Evolutionary conservation across 2,113 vertebrate genomes (phyloP).

Genomic region (Seriola rivoliana): DNA sequence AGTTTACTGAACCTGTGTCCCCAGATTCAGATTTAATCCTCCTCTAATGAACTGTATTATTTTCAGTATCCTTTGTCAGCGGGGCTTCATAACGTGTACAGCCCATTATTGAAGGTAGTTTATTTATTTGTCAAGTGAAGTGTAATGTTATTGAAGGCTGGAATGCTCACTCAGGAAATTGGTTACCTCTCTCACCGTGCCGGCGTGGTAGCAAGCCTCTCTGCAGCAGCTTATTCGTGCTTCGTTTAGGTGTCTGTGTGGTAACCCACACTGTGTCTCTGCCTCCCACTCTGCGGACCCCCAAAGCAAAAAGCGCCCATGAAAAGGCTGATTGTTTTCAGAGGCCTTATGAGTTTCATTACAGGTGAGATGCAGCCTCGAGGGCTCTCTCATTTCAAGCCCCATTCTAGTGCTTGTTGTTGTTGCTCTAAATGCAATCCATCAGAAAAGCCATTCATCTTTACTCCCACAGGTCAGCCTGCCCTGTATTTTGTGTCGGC

Average conservation of each 20-base stretch:
- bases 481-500: conserved; percentile 12
- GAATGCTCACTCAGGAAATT: not conserved
- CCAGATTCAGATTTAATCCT: conserved; percentile 54
- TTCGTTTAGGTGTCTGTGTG: conserved; percentile 30
- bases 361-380: conserved; percentile 61
- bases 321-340: conserved; percentile 76
- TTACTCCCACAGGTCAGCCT: conserved; percentile 31
- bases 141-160: not conserved
- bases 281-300: conserved; percentile 25
- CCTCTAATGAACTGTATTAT: conserved; percentile 53
- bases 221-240: not conserved
- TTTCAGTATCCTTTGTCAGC: conserved; percentile 28
- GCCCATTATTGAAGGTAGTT: conserved; percentile 6
- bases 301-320: conserved; percentile 44
- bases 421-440: conserved; percentile 38
- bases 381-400: conserved; percentile 66
- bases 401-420: conserved; percentile 37
- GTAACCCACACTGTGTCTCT: conserved; percentile 13
- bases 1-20: conserved; percentile 41
- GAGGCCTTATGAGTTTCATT: conserved; percentile 65
- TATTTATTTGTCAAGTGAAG: conserved; percentile 3
- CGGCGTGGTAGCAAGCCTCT: not conserved
- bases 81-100: conserved; percentile 11
- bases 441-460: conserved; percentile 56
- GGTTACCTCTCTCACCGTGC: not conserved